Percentiles rank a stretch among this genome's conserved stretches.
These are phyloP conservation scores for Archilochus colubris DNA, from an alignment of 2,113 vertebrate genomes.

Conservation along the genomic window DNA sequence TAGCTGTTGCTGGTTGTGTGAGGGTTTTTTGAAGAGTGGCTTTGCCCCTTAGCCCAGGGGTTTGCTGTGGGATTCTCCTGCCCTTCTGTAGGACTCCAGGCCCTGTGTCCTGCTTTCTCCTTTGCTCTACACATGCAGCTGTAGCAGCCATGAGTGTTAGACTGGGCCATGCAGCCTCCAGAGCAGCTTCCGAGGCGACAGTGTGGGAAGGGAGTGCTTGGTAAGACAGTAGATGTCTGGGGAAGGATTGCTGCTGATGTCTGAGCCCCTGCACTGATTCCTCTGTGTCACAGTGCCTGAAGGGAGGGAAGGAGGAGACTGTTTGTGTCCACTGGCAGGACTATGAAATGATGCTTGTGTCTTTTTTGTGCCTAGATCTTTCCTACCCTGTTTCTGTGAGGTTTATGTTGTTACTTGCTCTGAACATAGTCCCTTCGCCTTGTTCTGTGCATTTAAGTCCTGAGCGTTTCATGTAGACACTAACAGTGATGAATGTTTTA, in stretches of 20 bases:
- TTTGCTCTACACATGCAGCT: neutral
- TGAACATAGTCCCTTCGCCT: rapidly evolving
- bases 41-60: neutral
- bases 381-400: neutral
- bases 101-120: neutral
- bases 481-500: neutral
- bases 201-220: rapidly evolving
- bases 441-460: neutral
- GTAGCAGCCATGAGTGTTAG: neutral
- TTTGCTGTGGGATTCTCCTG: neutral
- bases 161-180: neutral
- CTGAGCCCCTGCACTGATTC: rapidly evolving
- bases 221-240: neutral
- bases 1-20: rapidly evolving
- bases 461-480: neutral
- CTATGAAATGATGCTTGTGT: neutral
- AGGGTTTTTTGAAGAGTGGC: neutral
- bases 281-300: rapidly evolving
- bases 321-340: neutral
- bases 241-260: neutral
- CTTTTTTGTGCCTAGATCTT: rapidly evolving
- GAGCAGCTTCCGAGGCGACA: neutral
- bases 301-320: neutral
- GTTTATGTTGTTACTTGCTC: neutral
- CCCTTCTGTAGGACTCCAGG: neutral